Conservation (phyloP, 2,888 invertebrate genomes). For the Thumatha senex region DNA sequence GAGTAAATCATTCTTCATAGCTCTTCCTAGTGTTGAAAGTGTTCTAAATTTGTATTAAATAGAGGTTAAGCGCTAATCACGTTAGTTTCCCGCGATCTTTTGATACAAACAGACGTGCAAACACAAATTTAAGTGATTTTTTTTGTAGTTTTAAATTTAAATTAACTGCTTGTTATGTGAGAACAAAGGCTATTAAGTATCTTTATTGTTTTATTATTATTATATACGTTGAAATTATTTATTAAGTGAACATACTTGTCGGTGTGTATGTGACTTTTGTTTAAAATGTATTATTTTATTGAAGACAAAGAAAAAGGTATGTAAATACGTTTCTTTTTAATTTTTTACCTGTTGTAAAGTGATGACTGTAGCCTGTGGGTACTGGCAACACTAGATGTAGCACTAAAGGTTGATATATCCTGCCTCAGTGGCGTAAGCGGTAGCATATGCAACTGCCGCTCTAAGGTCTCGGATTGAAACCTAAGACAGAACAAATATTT, state of each 20-base stretch:
- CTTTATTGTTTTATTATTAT: not conserved
- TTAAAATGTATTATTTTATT: slow-evolving; percentile 12
- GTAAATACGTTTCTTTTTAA: not conserved
- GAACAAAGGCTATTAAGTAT: not conserved
- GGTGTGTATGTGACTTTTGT: not conserved
- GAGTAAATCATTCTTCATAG: not conserved
- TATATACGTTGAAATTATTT: not conserved
- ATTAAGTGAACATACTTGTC: not conserved
- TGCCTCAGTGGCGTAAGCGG: too few relatives aligned
- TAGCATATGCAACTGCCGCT: too few relatives aligned
- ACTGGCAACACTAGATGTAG: too few relatives aligned
- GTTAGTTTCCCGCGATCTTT: slow-evolving; percentile 1
- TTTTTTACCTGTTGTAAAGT: not conserved
- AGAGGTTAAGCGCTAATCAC: not conserved
- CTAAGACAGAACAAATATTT: too few relatives aligned
- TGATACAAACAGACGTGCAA: not conserved
- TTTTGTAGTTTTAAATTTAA: not conserved
- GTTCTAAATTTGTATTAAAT: slow-evolving; percentile 1
- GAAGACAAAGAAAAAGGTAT: slow-evolving; percentile 8
- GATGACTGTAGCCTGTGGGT: too few relatives aligned
- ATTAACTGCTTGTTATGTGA: not conserved
- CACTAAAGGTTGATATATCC: too few relatives aligned
- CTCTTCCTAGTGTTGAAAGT: slow-evolving; percentile 12
- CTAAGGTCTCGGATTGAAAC: too few relatives aligned
- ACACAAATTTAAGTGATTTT: not conserved